Percentiles rank a stretch among this genome's conserved stretches.
These are phyloP conservation scores for Oncorhynchus tshawytscha DNA, from an alignment of 2,113 vertebrate species.

Conservation along the genomic window DNA sequence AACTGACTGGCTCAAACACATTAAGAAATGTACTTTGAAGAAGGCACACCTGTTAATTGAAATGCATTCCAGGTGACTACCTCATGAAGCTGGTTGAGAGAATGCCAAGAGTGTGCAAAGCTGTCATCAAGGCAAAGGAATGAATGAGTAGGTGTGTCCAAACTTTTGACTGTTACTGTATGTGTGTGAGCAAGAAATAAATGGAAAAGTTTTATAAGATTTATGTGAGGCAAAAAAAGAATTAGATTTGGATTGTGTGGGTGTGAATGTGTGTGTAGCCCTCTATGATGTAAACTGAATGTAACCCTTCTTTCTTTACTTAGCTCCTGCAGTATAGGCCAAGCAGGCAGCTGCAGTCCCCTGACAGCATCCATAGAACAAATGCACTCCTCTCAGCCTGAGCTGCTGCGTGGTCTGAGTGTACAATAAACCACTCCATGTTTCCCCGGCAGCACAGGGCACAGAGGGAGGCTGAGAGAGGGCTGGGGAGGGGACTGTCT, in stretches of 20 bases:
- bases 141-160: no score
- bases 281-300: constrained; percentile 73
- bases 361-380: constrained; percentile 48
- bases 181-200: no score
- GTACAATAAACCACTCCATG: constrained; percentile 50
- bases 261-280: constrained; percentile 2
- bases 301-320: constrained; percentile 68
- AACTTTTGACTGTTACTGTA: no score
- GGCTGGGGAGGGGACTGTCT: constrained; percentile 41
- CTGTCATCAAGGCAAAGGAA: no score
- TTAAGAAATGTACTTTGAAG: no score
- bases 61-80: no score
- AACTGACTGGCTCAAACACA: no score
- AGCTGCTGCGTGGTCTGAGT: constrained; percentile 62
- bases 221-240: background rate
- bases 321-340: constrained; percentile 59
- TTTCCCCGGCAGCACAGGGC: constrained; percentile 46
- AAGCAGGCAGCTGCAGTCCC: constrained; percentile 52
- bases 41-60: no score
- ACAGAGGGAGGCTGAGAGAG: constrained; percentile 59
- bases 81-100: no score
- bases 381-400: constrained; percentile 59
- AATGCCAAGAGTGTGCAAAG: no score
- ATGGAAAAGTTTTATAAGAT: no score
- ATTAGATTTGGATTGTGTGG: background rate